Evolutionary conservation across 2,888 invertebrate species (phyloP).

Genomic region (Melikaiella ostensackeni): DNA sequence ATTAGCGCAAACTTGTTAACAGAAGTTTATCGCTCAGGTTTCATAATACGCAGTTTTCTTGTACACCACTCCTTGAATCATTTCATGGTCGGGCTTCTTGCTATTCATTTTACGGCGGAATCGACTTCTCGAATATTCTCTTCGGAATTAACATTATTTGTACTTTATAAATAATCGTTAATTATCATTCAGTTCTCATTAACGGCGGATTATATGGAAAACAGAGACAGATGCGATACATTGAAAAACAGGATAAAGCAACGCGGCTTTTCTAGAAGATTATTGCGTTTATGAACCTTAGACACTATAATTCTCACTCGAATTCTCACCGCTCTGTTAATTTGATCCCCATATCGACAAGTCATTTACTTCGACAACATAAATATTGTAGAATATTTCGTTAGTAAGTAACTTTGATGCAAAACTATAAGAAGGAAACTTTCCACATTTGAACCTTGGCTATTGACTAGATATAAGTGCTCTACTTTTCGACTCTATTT

Average conservation of each 20-base stretch:
- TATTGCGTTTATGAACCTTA: slow-evolving; percentile 22
- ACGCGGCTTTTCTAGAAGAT: background rate
- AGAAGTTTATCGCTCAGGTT: slow-evolving; percentile 9
- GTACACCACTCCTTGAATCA: slow-evolving; percentile 24
- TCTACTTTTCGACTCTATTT: background rate
- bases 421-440: background rate
- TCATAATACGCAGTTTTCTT: slow-evolving; percentile 23
- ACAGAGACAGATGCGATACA: slow-evolving; percentile 2
- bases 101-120: background rate
- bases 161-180: slow-evolving; percentile 11
- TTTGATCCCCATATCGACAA: slow-evolving; percentile 16
- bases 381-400: background rate
- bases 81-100: background rate
- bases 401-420: background rate
- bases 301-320: slow-evolving; percentile 40
- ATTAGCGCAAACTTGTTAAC: slow-evolving; percentile 34
- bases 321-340: slow-evolving; percentile 43
- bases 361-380: background rate
- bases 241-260: slow-evolving; percentile 16
- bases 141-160: background rate
- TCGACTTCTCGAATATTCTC: slow-evolving; percentile 7
- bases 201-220: background rate
- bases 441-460: background rate
- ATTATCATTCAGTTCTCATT: slow-evolving; percentile 27
- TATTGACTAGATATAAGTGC: background rate